Conservation (phyloP, 2,888 invertebrate genomes). For the Frankliniella fusca region DNA sequence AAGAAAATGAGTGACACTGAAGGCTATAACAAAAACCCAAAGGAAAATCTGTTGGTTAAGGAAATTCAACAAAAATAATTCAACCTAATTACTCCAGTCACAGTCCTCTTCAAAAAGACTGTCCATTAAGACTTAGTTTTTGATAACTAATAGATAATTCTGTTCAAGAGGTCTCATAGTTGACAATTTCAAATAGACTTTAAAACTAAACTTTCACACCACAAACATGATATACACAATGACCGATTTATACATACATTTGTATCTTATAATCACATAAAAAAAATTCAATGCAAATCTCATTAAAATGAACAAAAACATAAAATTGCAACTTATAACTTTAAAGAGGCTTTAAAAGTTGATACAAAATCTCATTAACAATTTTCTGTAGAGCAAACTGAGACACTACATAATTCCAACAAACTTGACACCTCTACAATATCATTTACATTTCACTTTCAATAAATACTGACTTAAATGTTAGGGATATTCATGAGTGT, state of each 20-base stretch:
- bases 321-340: not conserved
- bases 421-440: not conserved
- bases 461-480: conserved; percentile 1
- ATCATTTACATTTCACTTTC: not conserved
- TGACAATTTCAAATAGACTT: not conserved
- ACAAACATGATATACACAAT: not conserved
- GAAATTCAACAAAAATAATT: not conserved
- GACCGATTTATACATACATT: not conserved
- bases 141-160: not conserved
- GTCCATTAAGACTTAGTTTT: not conserved
- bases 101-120: not conserved
- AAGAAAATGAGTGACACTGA: too few species aligned
- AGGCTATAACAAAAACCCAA: too few species aligned
- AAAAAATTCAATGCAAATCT: conserved; percentile 10
- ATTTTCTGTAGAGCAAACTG: not conserved
- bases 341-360: not conserved
- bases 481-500: not conserved
- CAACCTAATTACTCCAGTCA: not conserved
- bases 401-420: not conserved
- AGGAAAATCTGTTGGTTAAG: too few species aligned
- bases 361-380: not conserved
- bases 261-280: not conserved
- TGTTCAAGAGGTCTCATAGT: not conserved
- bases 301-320: conserved; percentile 6
- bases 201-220: not conserved